Base-by-base conservation (phyloP, 2,797 vertebrate genomes). In the Rallus crepitans region DNA sequence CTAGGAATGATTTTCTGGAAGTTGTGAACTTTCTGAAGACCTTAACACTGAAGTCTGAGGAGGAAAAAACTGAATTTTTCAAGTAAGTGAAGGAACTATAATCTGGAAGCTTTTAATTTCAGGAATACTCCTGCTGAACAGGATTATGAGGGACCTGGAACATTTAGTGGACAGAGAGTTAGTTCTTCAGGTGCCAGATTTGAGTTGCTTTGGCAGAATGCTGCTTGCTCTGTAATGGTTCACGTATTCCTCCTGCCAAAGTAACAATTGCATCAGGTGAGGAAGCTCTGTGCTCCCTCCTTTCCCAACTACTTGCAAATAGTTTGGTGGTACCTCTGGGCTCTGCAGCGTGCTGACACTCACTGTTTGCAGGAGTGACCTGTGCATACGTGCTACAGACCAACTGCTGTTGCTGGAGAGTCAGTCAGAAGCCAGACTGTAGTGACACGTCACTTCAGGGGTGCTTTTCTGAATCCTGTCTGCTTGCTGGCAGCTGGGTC, bases 1-100 rank as follows among this genome's bases (percentile, higher is more conserved):
- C 86, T 92, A 99, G 99, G 97, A 99, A 99, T 97, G 99, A 99
- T 97, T 99, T 99, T 93, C 97, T 99, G 86, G 99, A 99, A 97
- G 98, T 99, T 96, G 99, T 99, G 94, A 99, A 99, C 97, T 99
- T 99, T 97, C 97, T 99, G 96, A 99, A 99, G 98, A 99, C 98
- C 90, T 98, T 99, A 96, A 99, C 99, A 4, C 84, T 99, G 21
- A 99, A 99, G 97, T 99, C 98, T 0, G 99, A 99, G 96, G 99
- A 99, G 79, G 99, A 99, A 82, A 99, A 99, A 97, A 99, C 99
- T 28, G 99, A 99, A 96, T 99, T 99, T 97, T 99, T 99, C 97
- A 99, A 99, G 99, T 99, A 98, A 99, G 99, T 98, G 92, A 93
- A 91, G 52, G 39, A 92, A 78, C 33, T 81, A 19, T 55, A 24